A percentile compares a stretch with the other conserved stretches of the same genome.
Evolutionary conservation across 2,113 vertebrate genomes (phyloP).

Genomic region (Archilochus colubris): DNA sequence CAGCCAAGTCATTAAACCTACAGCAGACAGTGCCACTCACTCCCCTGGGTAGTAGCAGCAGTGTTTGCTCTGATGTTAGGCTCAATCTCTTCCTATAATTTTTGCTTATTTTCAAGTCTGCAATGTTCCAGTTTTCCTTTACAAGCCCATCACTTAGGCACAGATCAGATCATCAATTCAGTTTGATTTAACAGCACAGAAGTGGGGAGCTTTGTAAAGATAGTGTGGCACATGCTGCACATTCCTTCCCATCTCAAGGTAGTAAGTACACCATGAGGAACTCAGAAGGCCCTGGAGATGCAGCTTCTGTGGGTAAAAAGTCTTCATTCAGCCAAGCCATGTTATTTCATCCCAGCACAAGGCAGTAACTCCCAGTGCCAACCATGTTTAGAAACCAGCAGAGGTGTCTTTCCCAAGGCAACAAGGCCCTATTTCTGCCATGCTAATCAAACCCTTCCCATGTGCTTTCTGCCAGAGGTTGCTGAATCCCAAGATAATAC

Average conservation of each 20-base stretch:
- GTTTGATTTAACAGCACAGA: not conserved
- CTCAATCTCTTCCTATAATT: not conserved
- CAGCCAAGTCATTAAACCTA: not conserved
- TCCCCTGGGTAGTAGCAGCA: not conserved
- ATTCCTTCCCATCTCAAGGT: not conserved
- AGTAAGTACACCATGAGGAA: not conserved
- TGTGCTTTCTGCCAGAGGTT: fast-evolving
- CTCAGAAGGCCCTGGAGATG: not conserved
- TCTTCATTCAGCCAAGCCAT: fast-evolving
- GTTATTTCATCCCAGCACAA: not conserved
- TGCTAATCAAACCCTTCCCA: not conserved
- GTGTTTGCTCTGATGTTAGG: not conserved
- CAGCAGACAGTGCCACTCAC: fast-evolving
- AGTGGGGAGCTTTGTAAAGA: not conserved
- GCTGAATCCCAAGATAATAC: not conserved
- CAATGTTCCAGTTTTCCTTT: not conserved
- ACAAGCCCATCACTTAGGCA: not conserved
- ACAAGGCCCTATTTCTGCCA: not conserved
- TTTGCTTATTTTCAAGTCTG: not conserved
- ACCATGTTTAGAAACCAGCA: not conserved
- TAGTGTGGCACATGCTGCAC: too few species aligned
- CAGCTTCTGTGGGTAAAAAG: not conserved
- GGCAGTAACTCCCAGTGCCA: not conserved
- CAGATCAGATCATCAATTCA: not conserved
- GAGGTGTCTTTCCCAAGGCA: not conserved